Conservation (phyloP, 2,888 invertebrate genomes). For the Entomobrya multifasciata region DNA sequence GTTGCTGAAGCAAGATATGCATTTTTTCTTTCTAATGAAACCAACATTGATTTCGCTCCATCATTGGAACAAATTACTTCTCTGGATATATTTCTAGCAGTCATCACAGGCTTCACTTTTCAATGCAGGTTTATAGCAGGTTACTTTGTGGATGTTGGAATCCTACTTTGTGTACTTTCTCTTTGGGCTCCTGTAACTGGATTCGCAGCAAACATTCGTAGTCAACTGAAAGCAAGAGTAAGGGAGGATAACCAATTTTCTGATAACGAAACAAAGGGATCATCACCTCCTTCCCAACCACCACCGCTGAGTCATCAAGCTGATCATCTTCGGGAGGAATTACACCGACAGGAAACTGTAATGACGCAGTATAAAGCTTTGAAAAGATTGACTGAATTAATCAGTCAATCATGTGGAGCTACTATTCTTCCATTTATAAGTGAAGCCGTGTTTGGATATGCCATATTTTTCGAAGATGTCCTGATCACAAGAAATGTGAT, state of each 20-base stretch:
- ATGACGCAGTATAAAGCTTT: constrained; percentile 57
- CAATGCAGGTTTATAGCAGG: constrained; percentile 61
- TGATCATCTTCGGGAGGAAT: neutral
- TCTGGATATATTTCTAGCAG: constrained; percentile 36
- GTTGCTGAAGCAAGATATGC: constrained; percentile 65
- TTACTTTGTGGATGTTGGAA: constrained; percentile 55
- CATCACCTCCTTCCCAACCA: neutral
- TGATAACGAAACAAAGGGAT: neutral
- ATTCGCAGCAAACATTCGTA: constrained; percentile 35
- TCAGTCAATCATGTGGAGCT: constrained; percentile 48
- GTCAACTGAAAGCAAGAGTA: neutral
- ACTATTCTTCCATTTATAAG: constrained; percentile 62
- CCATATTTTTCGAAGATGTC: constrained; percentile 62
- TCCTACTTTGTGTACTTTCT: constrained; percentile 42
- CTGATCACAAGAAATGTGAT: constrained; percentile 41
- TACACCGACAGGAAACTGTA: constrained; percentile 35
- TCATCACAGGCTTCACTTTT: constrained; percentile 40
- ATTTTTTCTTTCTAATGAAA: constrained; percentile 52
- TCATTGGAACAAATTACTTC: constrained; percentile 22
- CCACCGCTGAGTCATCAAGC: neutral
- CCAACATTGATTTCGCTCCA: constrained; percentile 46
- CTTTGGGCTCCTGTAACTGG: constrained; percentile 64
- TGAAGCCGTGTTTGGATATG: constrained; percentile 63
- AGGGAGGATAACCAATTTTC: neutral
- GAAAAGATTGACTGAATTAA: constrained; percentile 47